Evolutionary conservation across 2,113 vertebrate genomes (phyloP).

Genomic region (Irena cyanogastra): DNA sequence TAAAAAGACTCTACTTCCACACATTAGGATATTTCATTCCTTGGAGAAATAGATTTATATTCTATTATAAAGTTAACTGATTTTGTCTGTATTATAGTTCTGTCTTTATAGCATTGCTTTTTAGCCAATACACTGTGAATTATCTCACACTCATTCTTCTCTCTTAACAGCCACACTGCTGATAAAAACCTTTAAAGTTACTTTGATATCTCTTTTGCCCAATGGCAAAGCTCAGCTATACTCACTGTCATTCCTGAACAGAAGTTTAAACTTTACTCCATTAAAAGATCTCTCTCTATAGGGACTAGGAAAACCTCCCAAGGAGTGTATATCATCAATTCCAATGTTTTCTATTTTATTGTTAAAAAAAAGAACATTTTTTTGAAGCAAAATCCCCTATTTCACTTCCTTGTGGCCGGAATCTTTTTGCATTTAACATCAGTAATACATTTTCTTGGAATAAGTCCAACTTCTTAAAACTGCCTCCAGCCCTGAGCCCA

Average conservation of each 20-base stretch:
- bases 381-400: background rate
- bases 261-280: background rate
- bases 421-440: background rate
- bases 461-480: background rate
- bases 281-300: background rate
- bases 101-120: background rate
- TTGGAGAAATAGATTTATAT: constrained; percentile 3
- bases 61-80: background rate
- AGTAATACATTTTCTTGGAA: background rate
- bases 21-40: background rate
- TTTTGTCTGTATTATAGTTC: background rate
- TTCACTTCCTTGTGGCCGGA: background rate
- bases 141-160: background rate
- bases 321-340: background rate
- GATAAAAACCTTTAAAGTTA: background rate
- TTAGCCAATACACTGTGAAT: background rate
- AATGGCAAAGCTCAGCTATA: background rate
- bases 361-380: background rate
- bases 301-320: background rate
- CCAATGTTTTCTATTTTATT: background rate
- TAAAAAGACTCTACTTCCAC: background rate
- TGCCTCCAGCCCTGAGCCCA: fast-evolving
- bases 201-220: background rate
- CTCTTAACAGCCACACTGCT: background rate
- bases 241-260: background rate